Evolutionary conservation across 1,140 invertebrate species (phyloP).

Genomic region (Heliconius hewitsoni): DNA sequence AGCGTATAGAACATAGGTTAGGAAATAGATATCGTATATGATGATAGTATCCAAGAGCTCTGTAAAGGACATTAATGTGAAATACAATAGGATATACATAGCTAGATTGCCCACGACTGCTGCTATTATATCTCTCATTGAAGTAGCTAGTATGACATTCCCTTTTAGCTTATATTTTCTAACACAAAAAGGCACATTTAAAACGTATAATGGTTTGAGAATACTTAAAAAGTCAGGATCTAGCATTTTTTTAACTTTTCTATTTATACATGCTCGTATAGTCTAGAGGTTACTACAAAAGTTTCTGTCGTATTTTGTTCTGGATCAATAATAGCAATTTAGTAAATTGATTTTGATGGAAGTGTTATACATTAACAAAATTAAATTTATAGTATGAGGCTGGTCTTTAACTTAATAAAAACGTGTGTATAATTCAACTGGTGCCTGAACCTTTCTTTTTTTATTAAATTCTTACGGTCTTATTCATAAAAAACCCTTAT

Average conservation of each 20-base stretch:
- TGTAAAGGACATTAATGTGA: slow-evolving; percentile 14
- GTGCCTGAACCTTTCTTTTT: not conserved
- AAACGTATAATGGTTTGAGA: slow-evolving; percentile 30
- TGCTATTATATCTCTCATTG: slow-evolving; percentile 24
- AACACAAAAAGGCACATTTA: slow-evolving; percentile 26
- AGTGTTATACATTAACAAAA: not conserved
- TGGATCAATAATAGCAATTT: not conserved
- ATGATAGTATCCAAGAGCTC: not conserved
- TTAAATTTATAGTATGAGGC: not conserved
- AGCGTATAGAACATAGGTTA: slow-evolving; percentile 18
- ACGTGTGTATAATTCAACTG: not conserved
- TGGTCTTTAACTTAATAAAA: not conserved
- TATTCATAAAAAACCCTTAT: too few species aligned
- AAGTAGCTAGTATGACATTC: slow-evolving; percentile 2
- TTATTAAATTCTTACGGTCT: too few species aligned
- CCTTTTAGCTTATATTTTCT: slow-evolving; percentile 31
- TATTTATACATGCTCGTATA: not conserved
- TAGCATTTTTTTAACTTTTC: slow-evolving; percentile 1
- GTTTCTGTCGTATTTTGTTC: not conserved
- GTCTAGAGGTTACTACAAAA: not conserved
- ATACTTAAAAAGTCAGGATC: slow-evolving; percentile 15
- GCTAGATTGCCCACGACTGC: slow-evolving; percentile 12
- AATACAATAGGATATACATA: slow-evolving; percentile 30
- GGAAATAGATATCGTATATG: slow-evolving; percentile 22
- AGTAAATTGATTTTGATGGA: not conserved